Conservation (phyloP, 2,888 invertebrate genomes). For the Melipona bicolor region DNA sequence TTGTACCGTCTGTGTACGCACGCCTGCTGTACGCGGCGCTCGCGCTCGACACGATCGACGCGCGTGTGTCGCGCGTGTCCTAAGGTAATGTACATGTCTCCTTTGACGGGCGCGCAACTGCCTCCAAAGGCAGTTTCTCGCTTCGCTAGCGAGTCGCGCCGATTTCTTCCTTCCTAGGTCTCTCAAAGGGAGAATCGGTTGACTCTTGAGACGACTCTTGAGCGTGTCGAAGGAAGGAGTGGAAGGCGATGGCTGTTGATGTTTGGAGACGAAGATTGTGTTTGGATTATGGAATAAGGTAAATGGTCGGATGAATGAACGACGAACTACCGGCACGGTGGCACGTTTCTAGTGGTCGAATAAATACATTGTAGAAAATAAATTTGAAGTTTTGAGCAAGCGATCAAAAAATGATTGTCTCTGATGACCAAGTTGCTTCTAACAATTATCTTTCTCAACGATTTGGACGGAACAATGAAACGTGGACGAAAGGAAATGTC, state of each 20-base stretch:
- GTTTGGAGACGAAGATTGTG: background rate
- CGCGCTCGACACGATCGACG: constrained; percentile 9
- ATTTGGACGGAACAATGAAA: no score
- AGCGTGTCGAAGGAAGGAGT: no score
- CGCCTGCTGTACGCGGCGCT: constrained; percentile 29
- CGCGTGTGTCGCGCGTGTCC: background rate
- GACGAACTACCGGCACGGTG: no score
- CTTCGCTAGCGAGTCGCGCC: background rate
- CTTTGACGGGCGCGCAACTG: constrained; percentile 21
- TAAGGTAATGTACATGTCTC: background rate
- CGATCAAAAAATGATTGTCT: no score
- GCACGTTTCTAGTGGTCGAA: no score
- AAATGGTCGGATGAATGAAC: background rate
- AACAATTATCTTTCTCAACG: no score
- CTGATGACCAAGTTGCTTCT: no score
- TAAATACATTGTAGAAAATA: no score
- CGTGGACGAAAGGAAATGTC: no score
- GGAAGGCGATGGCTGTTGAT: background rate
- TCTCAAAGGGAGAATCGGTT: background rate
- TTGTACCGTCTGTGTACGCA: constrained; percentile 44
- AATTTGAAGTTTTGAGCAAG: no score
- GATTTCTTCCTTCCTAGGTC: background rate
- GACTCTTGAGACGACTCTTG: background rate
- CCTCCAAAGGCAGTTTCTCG: background rate
- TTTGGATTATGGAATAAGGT: background rate